Evolutionary conservation across 1,140 invertebrate genomes (phyloP).

Genomic region (Meloidogyne chitwoodi): DNA sequence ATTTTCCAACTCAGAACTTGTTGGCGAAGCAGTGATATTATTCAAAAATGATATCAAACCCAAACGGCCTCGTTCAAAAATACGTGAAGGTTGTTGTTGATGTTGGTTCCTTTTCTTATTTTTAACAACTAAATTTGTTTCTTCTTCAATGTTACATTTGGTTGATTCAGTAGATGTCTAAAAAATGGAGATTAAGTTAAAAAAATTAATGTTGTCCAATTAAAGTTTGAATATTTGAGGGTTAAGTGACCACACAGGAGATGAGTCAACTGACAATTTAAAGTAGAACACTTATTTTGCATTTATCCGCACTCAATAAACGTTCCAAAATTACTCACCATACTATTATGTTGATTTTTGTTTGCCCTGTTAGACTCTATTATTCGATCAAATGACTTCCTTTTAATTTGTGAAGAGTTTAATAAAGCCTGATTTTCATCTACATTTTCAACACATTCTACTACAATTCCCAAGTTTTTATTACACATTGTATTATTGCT

Average conservation of each 20-base stretch:
- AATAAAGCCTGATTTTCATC: constrained; percentile 13
- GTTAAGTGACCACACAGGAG: not conserved
- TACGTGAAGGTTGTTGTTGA: not conserved
- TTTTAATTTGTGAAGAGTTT: not conserved
- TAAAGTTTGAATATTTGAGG: not conserved
- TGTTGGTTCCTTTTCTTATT: not conserved
- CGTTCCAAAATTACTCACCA: not conserved
- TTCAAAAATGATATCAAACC: constrained; percentile 21
- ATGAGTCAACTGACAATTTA: too few species aligned
- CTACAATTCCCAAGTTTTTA: constrained; percentile 23
- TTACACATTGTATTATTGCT: constrained; percentile 29
- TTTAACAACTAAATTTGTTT: not conserved
- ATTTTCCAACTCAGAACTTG: not conserved
- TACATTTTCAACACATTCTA: constrained; percentile 6
- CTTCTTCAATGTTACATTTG: not conserved
- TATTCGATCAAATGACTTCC: not conserved
- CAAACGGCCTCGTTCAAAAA: not conserved
- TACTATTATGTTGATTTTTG: not conserved
- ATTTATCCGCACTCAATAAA: not conserved
- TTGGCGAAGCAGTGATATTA: constrained; percentile 15
- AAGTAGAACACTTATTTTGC: too few species aligned
- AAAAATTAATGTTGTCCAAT: not conserved
- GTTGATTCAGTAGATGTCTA: not conserved
- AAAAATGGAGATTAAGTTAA: not conserved
- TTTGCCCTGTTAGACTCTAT: not conserved